Base-by-base conservation (phyloP, 2,113 vertebrate species). In the Paraplagusia blochii region DNA sequence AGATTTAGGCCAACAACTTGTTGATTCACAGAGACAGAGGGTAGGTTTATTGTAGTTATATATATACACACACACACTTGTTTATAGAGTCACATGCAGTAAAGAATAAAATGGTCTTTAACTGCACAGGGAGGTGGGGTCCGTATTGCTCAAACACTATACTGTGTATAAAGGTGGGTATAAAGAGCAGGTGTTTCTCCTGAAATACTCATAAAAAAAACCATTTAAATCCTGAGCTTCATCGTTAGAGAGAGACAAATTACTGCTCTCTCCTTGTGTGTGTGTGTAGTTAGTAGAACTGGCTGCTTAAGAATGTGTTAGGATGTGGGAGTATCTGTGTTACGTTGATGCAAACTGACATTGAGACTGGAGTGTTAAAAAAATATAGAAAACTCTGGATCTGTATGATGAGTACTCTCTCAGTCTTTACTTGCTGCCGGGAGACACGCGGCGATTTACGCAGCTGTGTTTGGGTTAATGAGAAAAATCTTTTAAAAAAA, bases 191-290 rank as follows among this genome's bases (percentile, higher is more conserved):
- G 70, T 69, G 69, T 69, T 43, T 50, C 42, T 62, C 42, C 43
- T 71, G 33, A 72, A 76, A 78, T 55, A 52, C 18, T 18, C 59
- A 38, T 49, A 50, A 68, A 79, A 40, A 76, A 66, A 56, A 39
- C 47, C 42, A 66, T 72, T 67, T 45, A 55, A 63, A 44, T 39
- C 34, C 53, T 63, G 62, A 11, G 36, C 42, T 44, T 58, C 57
- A 12, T 45, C 67, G 60, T 44, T 53, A 45, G 43, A 49, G 44
- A 11, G 15, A 55, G 16, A 57, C 13, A 33, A 38, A 46, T 12
- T 11, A 49, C 49, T 49, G 17, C 48, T 65, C 17, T 74, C 64
- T 66, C 72, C 17, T 69, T 38, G 15, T 36, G 18, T 16, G 33
- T 51, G 39, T 44, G 45, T 29, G 43, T 12, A 47, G 45, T 45